Base-by-base conservation (phyloP, 2,888 invertebrate species). In the Resseliella maxima region DNA sequence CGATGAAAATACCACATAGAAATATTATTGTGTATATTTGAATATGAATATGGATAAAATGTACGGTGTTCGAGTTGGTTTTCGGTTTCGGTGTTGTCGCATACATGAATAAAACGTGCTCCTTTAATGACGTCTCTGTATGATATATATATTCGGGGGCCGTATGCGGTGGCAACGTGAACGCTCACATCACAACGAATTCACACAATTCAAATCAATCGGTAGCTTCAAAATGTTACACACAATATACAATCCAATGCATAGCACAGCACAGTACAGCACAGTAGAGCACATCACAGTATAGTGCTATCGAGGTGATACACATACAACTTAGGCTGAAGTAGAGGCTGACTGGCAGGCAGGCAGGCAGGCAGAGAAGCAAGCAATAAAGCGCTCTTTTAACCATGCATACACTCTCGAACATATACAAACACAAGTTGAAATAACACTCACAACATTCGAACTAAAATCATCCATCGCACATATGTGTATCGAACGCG, bases 61-160 rank as follows among this genome's bases (percentile, higher is more conserved):
- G 41, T 41, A 18, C 21, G 50, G 15, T 50, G 50, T 50, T 50
- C 2, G 15, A 18, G 50, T 12, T 50, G 10, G 50, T 21, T 24
- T 24, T 24, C 24, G 59, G 59, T 5, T 24, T 5, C 6, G n/a
- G 2, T 12, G n/a, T 21, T 59, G 59, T 27, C 15, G 31, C 12
- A 35, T 35, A 72, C 72, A 72, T 72, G 72, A 3, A 72, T 72
- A n/a, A 59, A 59, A 24, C 5, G 72, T 31, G n/a, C 31, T 72
- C 72, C 72, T 72, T 72, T 72, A 31, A 72, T 72, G 72, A 72
- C 72, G 72, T 72, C 72, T 72, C n/a, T n/a, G n/a, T n/a, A n/a
- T n/a, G n/a, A n/a, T n/a, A n/a, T n/a, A n/a, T n/a, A 15, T 72
- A 31, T 8, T 12, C 2, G 24, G 21, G 10, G 59, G 59, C 27